Conservation (phyloP, 2,113 vertebrate species). For the Psilopogon haemacephalus region DNA sequence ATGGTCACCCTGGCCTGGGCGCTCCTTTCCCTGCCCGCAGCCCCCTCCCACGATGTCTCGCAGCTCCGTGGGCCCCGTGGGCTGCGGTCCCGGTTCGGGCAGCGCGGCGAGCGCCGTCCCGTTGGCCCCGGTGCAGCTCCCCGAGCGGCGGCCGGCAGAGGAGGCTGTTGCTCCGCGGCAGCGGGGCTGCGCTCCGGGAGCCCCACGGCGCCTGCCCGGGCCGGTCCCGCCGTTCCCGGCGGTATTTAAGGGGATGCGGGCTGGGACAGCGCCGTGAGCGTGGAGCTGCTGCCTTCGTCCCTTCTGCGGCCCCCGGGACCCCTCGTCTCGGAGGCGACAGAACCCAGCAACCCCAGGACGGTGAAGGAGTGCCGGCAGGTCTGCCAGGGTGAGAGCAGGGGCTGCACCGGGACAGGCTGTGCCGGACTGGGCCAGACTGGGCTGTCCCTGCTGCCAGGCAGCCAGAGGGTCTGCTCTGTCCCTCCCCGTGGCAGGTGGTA, state of each 20-base stretch:
- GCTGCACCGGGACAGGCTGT: neutral
- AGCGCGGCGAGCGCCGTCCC: neutral
- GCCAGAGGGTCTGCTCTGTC: neutral
- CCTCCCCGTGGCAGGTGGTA: neutral
- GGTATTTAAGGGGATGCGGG: neutral
- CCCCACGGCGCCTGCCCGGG: neutral
- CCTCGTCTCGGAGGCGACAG: neutral
- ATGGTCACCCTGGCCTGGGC: rapidly evolving
- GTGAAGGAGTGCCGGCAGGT: neutral
- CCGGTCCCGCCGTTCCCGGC: neutral
- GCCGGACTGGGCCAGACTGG: neutral
- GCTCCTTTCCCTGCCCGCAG: neutral
- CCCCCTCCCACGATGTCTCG: neutral
- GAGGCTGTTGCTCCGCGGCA: slow-evolving; percentile 38
- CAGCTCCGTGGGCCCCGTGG: neutral
- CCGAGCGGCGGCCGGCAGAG: neutral
- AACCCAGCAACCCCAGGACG: neutral
- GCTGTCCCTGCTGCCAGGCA: neutral
- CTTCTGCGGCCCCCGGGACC: no score
- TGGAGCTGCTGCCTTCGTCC: neutral
- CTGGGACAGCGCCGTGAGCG: neutral
- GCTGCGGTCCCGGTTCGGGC: neutral
- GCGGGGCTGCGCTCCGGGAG: neutral
- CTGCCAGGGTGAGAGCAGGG: neutral
- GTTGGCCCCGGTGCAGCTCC: neutral